Conservation (phyloP, 2,797 vertebrate genomes). For the Phoeniculus purpureus region DNA sequence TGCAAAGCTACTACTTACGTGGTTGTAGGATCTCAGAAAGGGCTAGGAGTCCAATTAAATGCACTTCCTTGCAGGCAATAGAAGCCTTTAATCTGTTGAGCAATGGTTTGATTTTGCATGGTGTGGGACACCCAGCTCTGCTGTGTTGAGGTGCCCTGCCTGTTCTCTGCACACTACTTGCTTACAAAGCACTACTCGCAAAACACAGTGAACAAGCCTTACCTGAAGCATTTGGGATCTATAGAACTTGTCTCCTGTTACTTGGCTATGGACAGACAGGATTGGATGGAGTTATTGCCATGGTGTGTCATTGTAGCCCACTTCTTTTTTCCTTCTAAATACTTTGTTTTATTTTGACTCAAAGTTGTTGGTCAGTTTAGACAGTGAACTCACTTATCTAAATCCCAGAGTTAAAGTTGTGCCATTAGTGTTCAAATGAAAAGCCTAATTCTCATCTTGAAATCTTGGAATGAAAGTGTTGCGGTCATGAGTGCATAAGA, state of each 20-base stretch:
- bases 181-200: not conserved
- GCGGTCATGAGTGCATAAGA: not conserved
- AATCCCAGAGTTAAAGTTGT: not conserved
- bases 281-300: not conserved
- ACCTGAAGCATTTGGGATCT: not conserved
- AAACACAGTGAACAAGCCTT: not conserved
- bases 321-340: not conserved
- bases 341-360: not conserved
- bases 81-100: too few species aligned
- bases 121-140: not conserved
- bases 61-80: not conserved
- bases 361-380: not conserved
- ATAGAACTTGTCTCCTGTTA: not conserved
- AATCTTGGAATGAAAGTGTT: not conserved
- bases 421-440: not conserved
- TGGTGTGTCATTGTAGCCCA: not conserved
- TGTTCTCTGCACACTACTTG: fast-evolving
- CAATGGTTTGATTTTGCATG: fast-evolving
- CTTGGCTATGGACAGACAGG: not conserved
- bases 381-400: not conserved
- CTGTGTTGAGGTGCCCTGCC: not conserved
- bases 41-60: not conserved
- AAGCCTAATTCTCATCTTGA: not conserved
- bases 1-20: not conserved
- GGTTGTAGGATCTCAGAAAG: not conserved